Conservation (phyloP, 2,888 invertebrate genomes). For the Torymus tubicola region DNA sequence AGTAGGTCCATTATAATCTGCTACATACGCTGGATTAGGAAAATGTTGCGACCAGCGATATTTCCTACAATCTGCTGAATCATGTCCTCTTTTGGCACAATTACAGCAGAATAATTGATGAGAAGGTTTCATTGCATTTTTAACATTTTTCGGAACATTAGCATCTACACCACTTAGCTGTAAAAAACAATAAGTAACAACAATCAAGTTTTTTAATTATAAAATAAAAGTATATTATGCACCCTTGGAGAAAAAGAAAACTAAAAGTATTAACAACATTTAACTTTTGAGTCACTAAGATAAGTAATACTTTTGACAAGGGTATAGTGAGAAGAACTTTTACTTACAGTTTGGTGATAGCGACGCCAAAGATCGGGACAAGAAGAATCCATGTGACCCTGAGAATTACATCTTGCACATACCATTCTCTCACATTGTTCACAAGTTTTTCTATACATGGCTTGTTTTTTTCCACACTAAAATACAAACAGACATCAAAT, state of each 20-base stretch:
- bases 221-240: no score
- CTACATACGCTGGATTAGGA: conserved; percentile 67
- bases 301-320: no score
- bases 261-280: no score
- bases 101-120: conserved; percentile 75
- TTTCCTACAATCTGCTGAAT: conserved; percentile 66
- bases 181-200: conserved; percentile 50
- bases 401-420: conserved; percentile 81
- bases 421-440: conserved; percentile 76
- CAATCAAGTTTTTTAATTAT: no score
- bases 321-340: neutral
- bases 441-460: conserved; percentile 77
- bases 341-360: conserved; percentile 84
- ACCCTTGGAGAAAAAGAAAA: no score
- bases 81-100: conserved; percentile 76
- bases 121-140: conserved; percentile 69
- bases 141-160: conserved; percentile 64
- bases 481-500: conserved; percentile 1
- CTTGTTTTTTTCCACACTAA: conserved; percentile 81
- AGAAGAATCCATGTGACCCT: conserved; percentile 80
- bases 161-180: conserved; percentile 69
- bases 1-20: conserved; percentile 60
- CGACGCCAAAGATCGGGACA: conserved; percentile 88
- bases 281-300: no score
- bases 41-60: conserved; percentile 71